Conservation (phyloP, 2,888 invertebrate genomes). For the Rhyacophila evoluta region DNA sequence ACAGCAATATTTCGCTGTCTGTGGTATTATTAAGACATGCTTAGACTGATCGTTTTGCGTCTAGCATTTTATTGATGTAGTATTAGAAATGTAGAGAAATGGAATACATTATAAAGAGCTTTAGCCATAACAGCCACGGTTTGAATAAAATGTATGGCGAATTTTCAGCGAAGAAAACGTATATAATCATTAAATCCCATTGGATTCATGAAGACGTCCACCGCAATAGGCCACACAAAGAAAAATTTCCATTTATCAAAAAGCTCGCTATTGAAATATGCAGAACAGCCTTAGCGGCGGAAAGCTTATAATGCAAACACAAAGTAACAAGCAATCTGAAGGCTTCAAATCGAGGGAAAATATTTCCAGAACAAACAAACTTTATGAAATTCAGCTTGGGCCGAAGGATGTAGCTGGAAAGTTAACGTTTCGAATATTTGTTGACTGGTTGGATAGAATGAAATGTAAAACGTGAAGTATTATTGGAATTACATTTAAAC, state of each 20-base stretch:
- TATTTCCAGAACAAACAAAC: constrained; percentile 29
- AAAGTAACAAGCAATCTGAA: constrained; percentile 39
- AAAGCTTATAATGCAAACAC: constrained; percentile 33
- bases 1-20: too few relatives aligned
- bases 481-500: too few relatives aligned
- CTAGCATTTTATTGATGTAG: too few relatives aligned
- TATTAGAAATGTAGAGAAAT: too few relatives aligned
- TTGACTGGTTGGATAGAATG: not conserved
- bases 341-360: constrained; percentile 29
- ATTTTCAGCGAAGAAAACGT: not conserved
- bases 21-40: too few relatives aligned
- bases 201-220: not conserved
- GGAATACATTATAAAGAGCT: too few relatives aligned
- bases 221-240: not conserved
- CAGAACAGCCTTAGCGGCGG: not conserved
- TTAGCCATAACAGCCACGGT: not conserved
- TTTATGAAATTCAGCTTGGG: not conserved
- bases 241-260: constrained; percentile 24
- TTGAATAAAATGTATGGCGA: not conserved
- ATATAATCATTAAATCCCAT: constrained; percentile 14
- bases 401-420: not conserved
- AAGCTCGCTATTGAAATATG: constrained; percentile 22
- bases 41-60: too few relatives aligned
- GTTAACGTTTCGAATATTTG: not conserved
- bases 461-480: not conserved